Base-by-base conservation (phyloP, 1,140 invertebrate species). In the Polypedilum pembai region DNA sequence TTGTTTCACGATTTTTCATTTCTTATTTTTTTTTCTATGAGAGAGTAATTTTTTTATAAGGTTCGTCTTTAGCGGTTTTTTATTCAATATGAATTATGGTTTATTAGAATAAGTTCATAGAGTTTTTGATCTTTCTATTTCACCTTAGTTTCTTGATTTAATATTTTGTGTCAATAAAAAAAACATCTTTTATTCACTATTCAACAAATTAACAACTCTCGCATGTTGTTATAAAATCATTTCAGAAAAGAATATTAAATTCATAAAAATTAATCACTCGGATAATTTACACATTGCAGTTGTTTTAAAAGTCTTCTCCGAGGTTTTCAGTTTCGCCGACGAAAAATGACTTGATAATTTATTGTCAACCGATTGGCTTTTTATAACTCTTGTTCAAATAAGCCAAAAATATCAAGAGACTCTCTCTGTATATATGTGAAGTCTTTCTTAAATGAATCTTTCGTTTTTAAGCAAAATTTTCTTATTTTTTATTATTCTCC, bases 341-440 rank as follows among this genome's bases (percentile, higher is more conserved):
- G 45, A 56, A n/a, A 56, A 56, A 56, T 56, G 45, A 56, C 45
- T 56, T 56, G 45, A 56, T 56, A 56, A 56, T 56, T 56, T 56
- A 56, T 56, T 56, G 45, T 56, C 45, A 56, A 56, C 45, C 45
- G 45, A 56, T 56, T 56, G 45, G 45, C 8, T 56, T 56, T 56
- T 56, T 56, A 56, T 56, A 56, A 56, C 45, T 56, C 45, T 56
- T 56, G 45, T 56, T 56, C 45, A 56, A 56, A 56, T 56, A 56
- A 56, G 45, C 45, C 45, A 56, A 56, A 56, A 56, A 56, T 33
- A 33, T 33, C 24, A 33, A 33, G 24, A 33, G 24, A 33, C 24
- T 33, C 24, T 33, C 24, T 33, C 24, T 33, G n/a, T n/a, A 33
- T 33, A 33, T 33, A 33, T 33, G 24, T 33, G 24, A 33, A 33